phyloP scores from a whole-genome alignment of 2,888 invertebrate genomes.

The Hypsopygia costalis region DNA sequence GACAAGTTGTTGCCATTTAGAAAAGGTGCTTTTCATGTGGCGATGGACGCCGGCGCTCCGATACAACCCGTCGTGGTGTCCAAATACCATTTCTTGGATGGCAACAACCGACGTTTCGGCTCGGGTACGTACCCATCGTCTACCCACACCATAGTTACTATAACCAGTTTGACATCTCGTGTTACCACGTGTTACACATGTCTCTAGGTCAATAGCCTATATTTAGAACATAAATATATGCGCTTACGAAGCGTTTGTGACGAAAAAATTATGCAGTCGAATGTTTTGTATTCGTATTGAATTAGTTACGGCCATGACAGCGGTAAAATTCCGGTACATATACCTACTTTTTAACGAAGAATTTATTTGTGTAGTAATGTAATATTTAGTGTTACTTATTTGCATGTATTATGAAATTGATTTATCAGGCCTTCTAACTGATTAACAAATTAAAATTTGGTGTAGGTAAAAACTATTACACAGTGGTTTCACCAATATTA shows the following conservation, averaged over 20 bases:
- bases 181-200: not conserved
- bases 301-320: too few species aligned
- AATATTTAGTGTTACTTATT: too few species aligned
- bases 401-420: too few species aligned
- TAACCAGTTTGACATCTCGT: not conserved
- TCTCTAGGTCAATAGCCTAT: not conserved
- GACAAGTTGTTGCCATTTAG: conserved; percentile 93
- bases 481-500: too few species aligned
- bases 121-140: conserved; percentile 56
- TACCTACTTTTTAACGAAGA: too few species aligned
- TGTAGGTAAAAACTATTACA: too few species aligned
- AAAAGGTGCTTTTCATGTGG: conserved; percentile 97
- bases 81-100: conserved; percentile 87
- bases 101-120: conserved; percentile 82
- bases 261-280: not conserved
- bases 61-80: conserved; percentile 95
- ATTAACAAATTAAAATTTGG: too few species aligned
- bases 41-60: conserved; percentile 90
- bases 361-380: too few species aligned
- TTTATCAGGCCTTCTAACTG: too few species aligned
- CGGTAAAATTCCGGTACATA: too few species aligned
- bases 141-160: not conserved
- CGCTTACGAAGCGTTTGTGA: too few species aligned
- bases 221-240: not conserved
- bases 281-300: too few species aligned